Evolutionary conservation across 2,797 vertebrate genomes (phyloP).

Genomic region (Leptodactylus fallax): DNA sequence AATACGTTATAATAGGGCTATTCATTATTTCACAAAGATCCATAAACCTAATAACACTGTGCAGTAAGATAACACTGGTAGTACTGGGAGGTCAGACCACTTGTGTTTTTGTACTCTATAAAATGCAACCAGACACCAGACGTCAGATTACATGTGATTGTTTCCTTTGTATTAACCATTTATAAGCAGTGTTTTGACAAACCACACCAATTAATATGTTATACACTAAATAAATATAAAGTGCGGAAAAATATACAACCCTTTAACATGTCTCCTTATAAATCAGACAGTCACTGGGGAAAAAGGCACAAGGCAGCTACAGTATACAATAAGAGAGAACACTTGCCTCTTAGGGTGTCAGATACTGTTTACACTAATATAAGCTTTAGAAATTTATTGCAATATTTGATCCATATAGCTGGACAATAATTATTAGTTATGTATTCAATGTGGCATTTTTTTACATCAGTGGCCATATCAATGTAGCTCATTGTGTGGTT

Average conservation of each 20-base stretch:
- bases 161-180: constrained; percentile 21
- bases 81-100: not conserved
- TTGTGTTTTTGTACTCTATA: not conserved
- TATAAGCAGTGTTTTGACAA: constrained; percentile 24
- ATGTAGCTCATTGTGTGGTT: not conserved
- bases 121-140: not conserved
- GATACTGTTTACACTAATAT: not conserved
- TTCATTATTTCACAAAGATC: not conserved
- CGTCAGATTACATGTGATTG: not conserved
- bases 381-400: not conserved
- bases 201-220: not conserved
- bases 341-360: not conserved
- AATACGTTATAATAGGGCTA: too few relatives aligned
- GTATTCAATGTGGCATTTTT: too few relatives aligned
- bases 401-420: not conserved
- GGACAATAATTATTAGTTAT: not conserved
- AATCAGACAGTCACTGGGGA: not conserved
- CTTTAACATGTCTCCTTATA: not conserved
- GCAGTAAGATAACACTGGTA: not conserved
- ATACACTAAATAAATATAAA: constrained; percentile 18
- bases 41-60: not conserved
- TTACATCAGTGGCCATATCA: too few relatives aligned
- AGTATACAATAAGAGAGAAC: not conserved
- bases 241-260: not conserved
- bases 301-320: not conserved